phyloP scores from a whole-genome alignment of 2,888 invertebrate genomes.

The Panopea generosa region DNA sequence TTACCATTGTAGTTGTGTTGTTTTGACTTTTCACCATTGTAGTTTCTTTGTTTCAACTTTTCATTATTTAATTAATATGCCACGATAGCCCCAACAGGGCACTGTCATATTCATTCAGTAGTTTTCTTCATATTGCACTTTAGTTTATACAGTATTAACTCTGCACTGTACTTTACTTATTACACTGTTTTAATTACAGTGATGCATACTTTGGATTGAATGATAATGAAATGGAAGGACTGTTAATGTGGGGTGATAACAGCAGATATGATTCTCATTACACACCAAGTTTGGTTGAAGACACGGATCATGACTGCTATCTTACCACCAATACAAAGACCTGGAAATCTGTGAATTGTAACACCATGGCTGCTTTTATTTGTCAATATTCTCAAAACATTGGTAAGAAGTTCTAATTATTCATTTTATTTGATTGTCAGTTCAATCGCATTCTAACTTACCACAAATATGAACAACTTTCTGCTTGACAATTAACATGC shows the following conservation, averaged over 20 bases:
- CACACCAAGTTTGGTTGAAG: slow-evolving; percentile 19
- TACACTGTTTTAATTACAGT: slow-evolving; percentile 22
- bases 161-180: neutral
- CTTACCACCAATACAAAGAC: slow-evolving; percentile 29
- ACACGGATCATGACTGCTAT: slow-evolving; percentile 57
- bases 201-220: slow-evolving; percentile 71
- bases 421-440: neutral
- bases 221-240: slow-evolving; percentile 55
- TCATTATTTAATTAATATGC: too few species aligned
- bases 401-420: slow-evolving; percentile 19
- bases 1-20: too few species aligned
- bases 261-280: slow-evolving; percentile 19
- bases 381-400: slow-evolving; percentile 68
- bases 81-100: neutral
- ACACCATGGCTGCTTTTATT: slow-evolving; percentile 39
- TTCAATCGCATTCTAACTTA: neutral
- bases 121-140: too few species aligned
- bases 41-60: neutral
- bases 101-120: too few species aligned
- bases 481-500: too few species aligned
- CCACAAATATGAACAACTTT: too few species aligned
- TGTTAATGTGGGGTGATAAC: slow-evolving; percentile 66
- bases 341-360: slow-evolving; percentile 60
- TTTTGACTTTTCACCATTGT: neutral
- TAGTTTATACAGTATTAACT: too few species aligned